Base-by-base conservation (phyloP, 2,797 vertebrate species). In the Enteromius argenteus region DNA sequence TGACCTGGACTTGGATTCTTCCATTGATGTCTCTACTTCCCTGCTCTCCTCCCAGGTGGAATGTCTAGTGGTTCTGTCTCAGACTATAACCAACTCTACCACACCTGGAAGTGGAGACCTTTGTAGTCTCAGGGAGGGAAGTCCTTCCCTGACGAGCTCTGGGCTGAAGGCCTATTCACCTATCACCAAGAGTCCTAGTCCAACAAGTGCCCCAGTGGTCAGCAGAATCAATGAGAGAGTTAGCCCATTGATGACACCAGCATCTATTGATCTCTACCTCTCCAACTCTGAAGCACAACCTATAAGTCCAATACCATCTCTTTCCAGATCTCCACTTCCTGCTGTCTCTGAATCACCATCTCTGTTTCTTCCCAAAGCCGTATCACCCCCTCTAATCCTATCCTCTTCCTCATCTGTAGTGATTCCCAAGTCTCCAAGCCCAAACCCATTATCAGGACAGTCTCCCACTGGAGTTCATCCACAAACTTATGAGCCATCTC, bases 101-200 rank as follows among this genome's bases (percentile, higher is more conserved):
- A 21, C 42, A 21, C 14, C 37, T 19, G 46, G 21, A 44, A 58
- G 56, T 66, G 60, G 23, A 32, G 62, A 79, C 30, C 46, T 90
- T 4, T 93, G 91, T 82, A 83, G 88, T 27, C 89, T 91, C 64
- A 89, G 88, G 19, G 87, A 85, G 68, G 88, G 88, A 13, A 93
- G 88, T 72, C 91, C 91, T 14, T 93, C 92, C 92, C 23, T 93
- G 44, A 86, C 92, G 62, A 92, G 92, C 21, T 60, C 53, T n/a
- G 32, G 21, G 15, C 32, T 89, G 71, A 90, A 89, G 90, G 81
- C 87, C 75, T 71, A 80, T 79, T 78, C 89, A 1, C 64, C 88
- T 79, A 44, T 80, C 1, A 83, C 58, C 4, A 90, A 90, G 89
- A 87, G 87, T 80, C 44, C 88, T 49, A 89, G 87, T 80, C 90